Evolutionary conservation across 2,888 invertebrate genomes (phyloP), one percentile per base, ranked within the genome.

Genomic region (Ashinkailepas kermadecensis): DNA sequence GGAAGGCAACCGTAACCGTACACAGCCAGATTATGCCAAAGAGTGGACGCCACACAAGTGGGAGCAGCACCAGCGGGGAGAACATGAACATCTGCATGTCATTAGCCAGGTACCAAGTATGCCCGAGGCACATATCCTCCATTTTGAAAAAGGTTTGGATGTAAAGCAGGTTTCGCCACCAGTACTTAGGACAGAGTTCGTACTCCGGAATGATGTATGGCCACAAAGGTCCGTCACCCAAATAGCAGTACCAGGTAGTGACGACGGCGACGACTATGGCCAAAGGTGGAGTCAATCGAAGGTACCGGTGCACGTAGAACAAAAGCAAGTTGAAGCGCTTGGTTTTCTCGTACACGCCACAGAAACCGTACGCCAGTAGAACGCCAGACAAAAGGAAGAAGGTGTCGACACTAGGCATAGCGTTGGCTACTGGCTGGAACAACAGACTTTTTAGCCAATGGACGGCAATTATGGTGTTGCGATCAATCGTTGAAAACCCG

Each of bases 301-400:
- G 7, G n/a, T 70, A 70, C 2, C 70, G 70, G 12, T 70, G 70
- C 13, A 70, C 6, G 39, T 70, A 70, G 7, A 70, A 39, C 39
- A 39, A 0, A 8, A 9, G 15, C 3, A 70, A 0, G 13, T 70
- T 70, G 15, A 70, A 39, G 3, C 0, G 3, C 39, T 39, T 70
- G 0, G 9, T 70, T 13, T 39, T 70, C 39, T 70, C 70, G 39
- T 79, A 54, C 10, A 74, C 70, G 54, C 64, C 74, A 12, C 65
- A 74, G 15, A 82, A 39, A 12, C 78, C 59, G 59, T 82, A 83
- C 21, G 83, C 82, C 25, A 82, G 81, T 64, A 82, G 67, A 65
- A 80, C 81, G n/a, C 83, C 83, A 23, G 81, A 81, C 80, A 83
- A 81, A 21, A 83, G 78, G 80, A 82, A 83, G 81, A 83, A 83